Base-by-base conservation (phyloP, 1,140 invertebrate species). In the Helicoverpa zea region DNA sequence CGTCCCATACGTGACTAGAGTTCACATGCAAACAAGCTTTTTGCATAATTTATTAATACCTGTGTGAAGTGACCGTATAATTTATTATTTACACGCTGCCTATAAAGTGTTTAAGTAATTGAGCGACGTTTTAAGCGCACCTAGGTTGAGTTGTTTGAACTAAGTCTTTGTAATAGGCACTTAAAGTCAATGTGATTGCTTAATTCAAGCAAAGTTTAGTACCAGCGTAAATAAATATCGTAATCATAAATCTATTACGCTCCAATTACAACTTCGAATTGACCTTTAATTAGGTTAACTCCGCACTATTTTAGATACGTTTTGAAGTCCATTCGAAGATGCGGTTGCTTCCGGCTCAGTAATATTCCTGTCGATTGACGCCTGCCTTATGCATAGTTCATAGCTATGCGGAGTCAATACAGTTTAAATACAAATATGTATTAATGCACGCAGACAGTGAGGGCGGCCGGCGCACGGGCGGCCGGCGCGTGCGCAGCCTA, bases 341-440 rank as follows among this genome's bases (percentile, higher is more conserved):
- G 43, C 3, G 30, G 47, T 64, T n/a, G 49, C 68, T 77, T 52
- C 49, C 61, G 51, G 52, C 49, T 77, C 58, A 61, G 54, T 77
- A 49, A 54, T 49, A 54, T 66, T 52, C 35, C 75, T 66, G 12
- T 66, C 61, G 61, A 77, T 68, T 23, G 64, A 68, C 47, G 47
- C 64, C 54, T 43, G 16, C 43, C n/a, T 4, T 54, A 43, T 29
- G 47, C 49, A 64, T 9, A 47, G 59, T 64, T 63, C 51, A 56
- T 64, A 64, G 52, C 49, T 77, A 63, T 63, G 61, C 64, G 63
- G 58, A 86, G 66, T 86, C 81, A 84, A 84, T 86, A 84, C 81
- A 81, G 76, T 83, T 80, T 63, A 76, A 84, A 83, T 81, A 82
- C 79, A 81, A 79, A 83, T 78, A 83, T 80, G 58, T 56, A 76